A percentile compares a stretch with the other conserved stretches of the same genome.
Conservation (phyloP, 2,113 vertebrate genomes). For the Saguinus midas region DNA sequence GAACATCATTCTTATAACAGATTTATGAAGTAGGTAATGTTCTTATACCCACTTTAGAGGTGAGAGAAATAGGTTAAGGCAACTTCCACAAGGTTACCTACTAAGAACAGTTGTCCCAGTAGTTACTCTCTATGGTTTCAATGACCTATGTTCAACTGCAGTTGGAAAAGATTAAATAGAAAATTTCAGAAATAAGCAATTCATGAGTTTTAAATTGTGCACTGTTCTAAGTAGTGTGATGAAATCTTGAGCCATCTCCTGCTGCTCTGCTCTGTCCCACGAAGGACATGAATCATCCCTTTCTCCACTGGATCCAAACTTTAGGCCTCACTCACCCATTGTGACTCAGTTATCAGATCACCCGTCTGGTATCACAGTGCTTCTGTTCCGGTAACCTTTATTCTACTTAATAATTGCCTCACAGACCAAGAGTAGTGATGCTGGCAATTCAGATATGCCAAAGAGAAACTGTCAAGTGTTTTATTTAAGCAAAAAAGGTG, state of each 20-base stretch:
- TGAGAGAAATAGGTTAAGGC: neutral
- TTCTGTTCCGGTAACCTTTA: neutral
- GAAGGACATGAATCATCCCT: neutral
- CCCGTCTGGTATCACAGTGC: neutral
- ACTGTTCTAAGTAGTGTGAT: neutral
- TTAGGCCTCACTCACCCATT: neutral
- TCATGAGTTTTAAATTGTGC: neutral
- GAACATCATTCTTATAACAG: neutral
- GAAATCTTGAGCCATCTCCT: neutral
- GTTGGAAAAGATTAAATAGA: neutral
- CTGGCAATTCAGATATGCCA: neutral
- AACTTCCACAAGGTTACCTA: neutral
- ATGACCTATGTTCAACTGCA: neutral
- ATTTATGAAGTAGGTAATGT: neutral
- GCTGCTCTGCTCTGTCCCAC: neutral
- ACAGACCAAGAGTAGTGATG: neutral
- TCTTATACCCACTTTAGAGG: neutral
- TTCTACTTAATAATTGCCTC: neutral
- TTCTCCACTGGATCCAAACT: neutral
- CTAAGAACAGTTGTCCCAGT: neutral
- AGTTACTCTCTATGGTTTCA: neutral
- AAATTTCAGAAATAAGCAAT: neutral
- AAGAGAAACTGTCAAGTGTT: neutral
- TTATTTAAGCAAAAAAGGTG: neutral
- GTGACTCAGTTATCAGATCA: neutral